These are phyloP conservation scores for Rhadinocentrus ornatus DNA, from an alignment of 2,797 vertebrate species.

Conservation along the genomic window DNA sequence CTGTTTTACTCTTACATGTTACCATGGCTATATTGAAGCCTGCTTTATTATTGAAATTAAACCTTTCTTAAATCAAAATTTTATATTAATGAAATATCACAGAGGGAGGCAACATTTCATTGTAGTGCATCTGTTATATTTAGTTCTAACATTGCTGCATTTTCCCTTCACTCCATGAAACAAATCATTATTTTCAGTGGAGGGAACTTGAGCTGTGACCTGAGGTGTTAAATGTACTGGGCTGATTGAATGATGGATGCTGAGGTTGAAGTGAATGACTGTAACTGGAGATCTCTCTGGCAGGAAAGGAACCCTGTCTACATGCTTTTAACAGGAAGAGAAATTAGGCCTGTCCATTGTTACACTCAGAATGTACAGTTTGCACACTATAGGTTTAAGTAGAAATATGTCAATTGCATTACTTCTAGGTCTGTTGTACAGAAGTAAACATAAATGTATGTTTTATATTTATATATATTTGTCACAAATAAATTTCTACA, in stretches of 20 bases:
- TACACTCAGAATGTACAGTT: slow-evolving; percentile 70
- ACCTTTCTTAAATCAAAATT: slow-evolving; percentile 28
- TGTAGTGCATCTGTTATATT: slow-evolving; percentile 47
- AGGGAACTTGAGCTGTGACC: slow-evolving; percentile 67
- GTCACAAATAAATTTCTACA: slow-evolving; percentile 85
- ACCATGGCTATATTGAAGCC: slow-evolving; percentile 42
- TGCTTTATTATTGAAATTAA: slow-evolving; percentile 35
- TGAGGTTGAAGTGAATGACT: slow-evolving; percentile 68
- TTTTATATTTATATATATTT: slow-evolving; percentile 87
- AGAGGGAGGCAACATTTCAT: slow-evolving; percentile 49
- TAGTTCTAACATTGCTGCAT: slow-evolving; percentile 51
- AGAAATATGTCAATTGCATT: slow-evolving; percentile 72
- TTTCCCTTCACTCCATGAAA: slow-evolving; percentile 49
- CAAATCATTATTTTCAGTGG: slow-evolving; percentile 56
- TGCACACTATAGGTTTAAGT: slow-evolving; percentile 66
- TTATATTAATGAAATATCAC: slow-evolving; percentile 47
- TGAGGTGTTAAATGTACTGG: slow-evolving; percentile 71
- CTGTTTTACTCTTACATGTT: slow-evolving; percentile 58
- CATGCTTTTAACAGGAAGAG: slow-evolving; percentile 66
- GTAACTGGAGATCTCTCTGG: slow-evolving; percentile 68
- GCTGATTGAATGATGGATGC: slow-evolving; percentile 70
- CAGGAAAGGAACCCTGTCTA: slow-evolving; percentile 68
- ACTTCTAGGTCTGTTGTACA: slow-evolving; percentile 78
- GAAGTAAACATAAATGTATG: slow-evolving; percentile 77
- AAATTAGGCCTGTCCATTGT: slow-evolving; percentile 71